Base-by-base conservation (phyloP, 2,888 invertebrate genomes). In the Parnassius glacialis region DNA sequence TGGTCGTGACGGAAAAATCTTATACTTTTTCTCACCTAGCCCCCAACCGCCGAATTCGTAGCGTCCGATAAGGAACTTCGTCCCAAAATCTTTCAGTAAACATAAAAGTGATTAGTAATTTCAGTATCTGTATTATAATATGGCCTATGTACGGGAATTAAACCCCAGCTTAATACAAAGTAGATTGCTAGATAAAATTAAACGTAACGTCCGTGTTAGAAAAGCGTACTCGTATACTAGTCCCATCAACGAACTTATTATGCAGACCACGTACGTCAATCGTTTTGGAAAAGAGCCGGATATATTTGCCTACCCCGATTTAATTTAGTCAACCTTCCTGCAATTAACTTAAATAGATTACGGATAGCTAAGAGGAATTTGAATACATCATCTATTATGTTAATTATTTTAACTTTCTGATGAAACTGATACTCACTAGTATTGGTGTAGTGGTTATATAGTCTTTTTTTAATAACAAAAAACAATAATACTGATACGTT, bases 281-380 rank as follows among this genome's bases (percentile, higher is more conserved):
- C 64, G 67, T 65, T 68, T 69, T 59, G 62, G 65, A 60, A 63
- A 66, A 63, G 67, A 68, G 67, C 54, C 65, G 66, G 69, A 70
- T 70, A 63, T 66, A 68, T 69, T 71, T 66, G 58, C 66, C 65
- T 62, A 59, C 63, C 61, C 59, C 59, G 65, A 68, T 69, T 70
- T 68, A 70, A 73, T 72, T 72, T 67, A 65, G 69, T 67, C 70
- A 65, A 67, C 68, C 67, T 65, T 64, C 64, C 59, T 57, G 67
- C 70, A 68, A 69, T 71, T 67, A 68, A 68, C 61, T 67, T 7
- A 71, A 70, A 70, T 69, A 66, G 68, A 70, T 72, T 67, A 65
- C 55, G 57, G 57, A 53, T 59, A 56, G 25, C 59, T 51, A 58
- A 44, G 20, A 50, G 60, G 58, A 61, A 63, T 63, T 64, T 64